Percentiles rank a stretch among this genome's conserved stretches.
phyloP scores from a whole-genome alignment of 53 echinoderm and acorn worm species.

The Temnopleurus reevesii region DNA sequence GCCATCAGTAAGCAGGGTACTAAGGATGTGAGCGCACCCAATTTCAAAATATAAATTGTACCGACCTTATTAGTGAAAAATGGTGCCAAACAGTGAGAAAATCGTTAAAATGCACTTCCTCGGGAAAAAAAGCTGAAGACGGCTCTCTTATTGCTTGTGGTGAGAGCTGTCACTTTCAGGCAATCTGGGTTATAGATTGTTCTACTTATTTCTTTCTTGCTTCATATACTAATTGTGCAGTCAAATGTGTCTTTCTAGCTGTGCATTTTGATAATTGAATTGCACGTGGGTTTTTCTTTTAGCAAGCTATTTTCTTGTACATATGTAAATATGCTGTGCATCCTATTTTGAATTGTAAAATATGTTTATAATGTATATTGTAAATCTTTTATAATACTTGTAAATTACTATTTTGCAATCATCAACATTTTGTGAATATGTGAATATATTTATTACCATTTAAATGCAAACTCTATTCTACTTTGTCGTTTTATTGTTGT shows the following conservation, averaged over 20 bases:
- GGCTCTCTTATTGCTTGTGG: too few relatives aligned
- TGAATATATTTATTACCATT: constrained; percentile 17
- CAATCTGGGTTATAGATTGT: background rate
- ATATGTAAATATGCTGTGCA: constrained; percentile 3
- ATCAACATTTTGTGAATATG: constrained; percentile 3
- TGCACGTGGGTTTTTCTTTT: background rate
- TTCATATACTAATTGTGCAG: background rate
- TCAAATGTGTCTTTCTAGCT: background rate
- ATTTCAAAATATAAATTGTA: too few relatives aligned
- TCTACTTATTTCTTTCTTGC: background rate
- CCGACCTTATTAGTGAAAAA: too few relatives aligned
- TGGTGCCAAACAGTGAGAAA: too few relatives aligned
- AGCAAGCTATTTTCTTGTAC: background rate
- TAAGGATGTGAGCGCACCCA: too few relatives aligned
- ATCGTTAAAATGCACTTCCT: too few relatives aligned
- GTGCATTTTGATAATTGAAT: background rate
- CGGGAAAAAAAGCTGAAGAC: too few relatives aligned
- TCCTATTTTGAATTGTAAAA: background rate
- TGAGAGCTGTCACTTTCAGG: background rate
- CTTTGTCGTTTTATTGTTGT: too few relatives aligned
- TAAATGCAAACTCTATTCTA: too few relatives aligned
- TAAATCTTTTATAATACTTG: background rate
- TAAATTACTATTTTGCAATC: background rate
- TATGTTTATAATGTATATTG: constrained; percentile 19
- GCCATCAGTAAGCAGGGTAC: too few relatives aligned